These are phyloP conservation scores for Tetheella fluctuosa DNA, from an alignment of 2,888 invertebrate genomes.

Conservation along the genomic window DNA sequence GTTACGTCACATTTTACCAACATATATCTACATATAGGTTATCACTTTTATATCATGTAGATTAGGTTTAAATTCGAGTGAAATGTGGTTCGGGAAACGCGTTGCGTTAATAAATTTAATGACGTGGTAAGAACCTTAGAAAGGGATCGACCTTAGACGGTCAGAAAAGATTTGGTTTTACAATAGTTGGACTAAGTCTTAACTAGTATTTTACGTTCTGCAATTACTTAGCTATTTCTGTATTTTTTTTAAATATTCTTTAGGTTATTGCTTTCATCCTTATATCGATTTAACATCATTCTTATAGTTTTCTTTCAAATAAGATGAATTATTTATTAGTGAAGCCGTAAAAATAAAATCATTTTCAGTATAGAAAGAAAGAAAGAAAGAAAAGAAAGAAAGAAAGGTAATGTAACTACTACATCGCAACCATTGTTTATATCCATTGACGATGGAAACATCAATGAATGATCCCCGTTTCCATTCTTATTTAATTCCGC, in stretches of 20 bases:
- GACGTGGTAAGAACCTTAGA: neutral
- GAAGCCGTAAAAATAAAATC: too few relatives aligned
- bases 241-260: too few relatives aligned
- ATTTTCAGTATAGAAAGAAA: neutral
- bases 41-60: neutral
- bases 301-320: too few relatives aligned
- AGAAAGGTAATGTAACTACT: too few relatives aligned
- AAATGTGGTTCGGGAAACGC: neutral
- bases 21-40: neutral
- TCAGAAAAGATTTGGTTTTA: too few relatives aligned
- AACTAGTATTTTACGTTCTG: too few relatives aligned
- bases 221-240: too few relatives aligned
- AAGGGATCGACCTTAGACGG: too few relatives aligned
- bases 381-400: neutral
- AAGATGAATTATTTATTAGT: too few relatives aligned
- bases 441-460: conserved; percentile 62
- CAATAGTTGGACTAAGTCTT: too few relatives aligned
- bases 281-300: too few relatives aligned
- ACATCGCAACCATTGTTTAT: conserved; percentile 18
- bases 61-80: neutral
- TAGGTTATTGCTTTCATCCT: too few relatives aligned
- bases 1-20: conserved; percentile 43
- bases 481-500: conserved; percentile 72
- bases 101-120: neutral
- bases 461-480: conserved; percentile 70